A percentile compares a stretch with the other conserved stretches of the same genome.
Conservation (phyloP, 1,140 invertebrate genomes). For the Antheraea pernyi region DNA sequence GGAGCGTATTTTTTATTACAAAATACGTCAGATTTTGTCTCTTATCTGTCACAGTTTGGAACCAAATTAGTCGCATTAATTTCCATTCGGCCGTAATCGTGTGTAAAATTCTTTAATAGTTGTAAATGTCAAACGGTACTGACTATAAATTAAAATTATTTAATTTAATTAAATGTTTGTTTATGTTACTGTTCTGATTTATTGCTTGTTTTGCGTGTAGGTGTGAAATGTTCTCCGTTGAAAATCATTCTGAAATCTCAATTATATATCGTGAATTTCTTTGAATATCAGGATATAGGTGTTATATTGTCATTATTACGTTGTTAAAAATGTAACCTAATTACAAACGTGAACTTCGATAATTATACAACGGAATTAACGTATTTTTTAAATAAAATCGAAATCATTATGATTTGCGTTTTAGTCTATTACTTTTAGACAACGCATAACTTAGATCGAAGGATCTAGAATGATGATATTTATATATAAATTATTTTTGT, state of each 20-base stretch:
- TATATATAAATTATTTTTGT: too few species aligned
- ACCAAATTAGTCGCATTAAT: neutral
- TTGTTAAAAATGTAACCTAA: too few species aligned
- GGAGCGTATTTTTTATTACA: slow-evolving; percentile 1
- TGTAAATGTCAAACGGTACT: slow-evolving; percentile 40
- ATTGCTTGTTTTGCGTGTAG: slow-evolving; percentile 11
- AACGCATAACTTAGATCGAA: too few species aligned
- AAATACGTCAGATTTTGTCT: neutral
- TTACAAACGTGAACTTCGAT: too few species aligned
- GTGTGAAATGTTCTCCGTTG: neutral
- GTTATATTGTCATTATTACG: too few species aligned
- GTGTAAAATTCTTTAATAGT: slow-evolving; percentile 16
- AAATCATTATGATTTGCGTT: too few species aligned
- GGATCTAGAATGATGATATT: too few species aligned
- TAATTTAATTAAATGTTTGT: slow-evolving; percentile 20
- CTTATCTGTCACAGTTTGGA: slow-evolving; percentile 2
- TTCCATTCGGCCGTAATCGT: neutral
- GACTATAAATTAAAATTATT: slow-evolving; percentile 21
- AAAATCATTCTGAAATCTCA: neutral
- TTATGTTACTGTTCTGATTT: slow-evolving; percentile 17
- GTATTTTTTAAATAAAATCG: too few species aligned
- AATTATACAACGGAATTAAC: too few species aligned
- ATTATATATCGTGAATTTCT: too few species aligned
- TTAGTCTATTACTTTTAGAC: too few species aligned
- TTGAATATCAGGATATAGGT: too few species aligned